These are phyloP conservation scores for Phlogophora meticulosa DNA, from an alignment of 2,888 invertebrate species.

Conservation along the genomic window DNA sequence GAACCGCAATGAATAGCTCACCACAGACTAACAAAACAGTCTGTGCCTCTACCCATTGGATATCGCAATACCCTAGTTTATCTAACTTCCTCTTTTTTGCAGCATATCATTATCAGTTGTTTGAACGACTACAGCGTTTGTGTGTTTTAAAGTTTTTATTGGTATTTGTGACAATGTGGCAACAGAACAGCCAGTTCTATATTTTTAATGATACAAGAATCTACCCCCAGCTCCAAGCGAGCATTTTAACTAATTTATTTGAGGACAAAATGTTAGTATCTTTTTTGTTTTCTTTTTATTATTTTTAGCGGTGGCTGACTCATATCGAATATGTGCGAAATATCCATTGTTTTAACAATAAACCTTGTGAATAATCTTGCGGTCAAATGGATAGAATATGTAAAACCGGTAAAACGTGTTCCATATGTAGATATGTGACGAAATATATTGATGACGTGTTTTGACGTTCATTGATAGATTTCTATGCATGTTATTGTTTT, in stretches of 20 bases:
- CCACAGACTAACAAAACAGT: constrained; percentile 28
- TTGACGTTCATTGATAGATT: background rate
- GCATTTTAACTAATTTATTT: constrained; percentile 72
- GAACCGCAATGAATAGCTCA: background rate
- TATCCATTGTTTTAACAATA: background rate
- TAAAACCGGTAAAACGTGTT: background rate
- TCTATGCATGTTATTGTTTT: too few relatives aligned
- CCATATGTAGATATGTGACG: constrained; percentile 7
- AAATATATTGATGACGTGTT: constrained; percentile 1
- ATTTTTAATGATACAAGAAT: constrained; percentile 79
- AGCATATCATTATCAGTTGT: constrained; percentile 79
- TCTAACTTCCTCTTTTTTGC: constrained; percentile 77
- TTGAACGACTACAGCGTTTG: constrained; percentile 68
- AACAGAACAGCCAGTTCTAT: constrained; percentile 74
- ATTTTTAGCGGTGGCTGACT: constrained; percentile 24
- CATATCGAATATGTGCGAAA: background rate
- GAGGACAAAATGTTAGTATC: constrained; percentile 92
- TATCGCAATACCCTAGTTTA: constrained; percentile 68
- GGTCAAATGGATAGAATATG: background rate
- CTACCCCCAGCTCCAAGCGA: constrained; percentile 70
- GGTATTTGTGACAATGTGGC: constrained; percentile 77
- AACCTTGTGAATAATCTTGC: background rate
- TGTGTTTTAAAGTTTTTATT: constrained; percentile 57
- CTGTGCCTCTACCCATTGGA: background rate
- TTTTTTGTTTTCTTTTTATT: constrained; percentile 43